A percentile compares a stretch with the other conserved stretches of the same genome.
Conservation (phyloP, 2,797 vertebrate genomes). For the Okamejei kenojei region DNA sequence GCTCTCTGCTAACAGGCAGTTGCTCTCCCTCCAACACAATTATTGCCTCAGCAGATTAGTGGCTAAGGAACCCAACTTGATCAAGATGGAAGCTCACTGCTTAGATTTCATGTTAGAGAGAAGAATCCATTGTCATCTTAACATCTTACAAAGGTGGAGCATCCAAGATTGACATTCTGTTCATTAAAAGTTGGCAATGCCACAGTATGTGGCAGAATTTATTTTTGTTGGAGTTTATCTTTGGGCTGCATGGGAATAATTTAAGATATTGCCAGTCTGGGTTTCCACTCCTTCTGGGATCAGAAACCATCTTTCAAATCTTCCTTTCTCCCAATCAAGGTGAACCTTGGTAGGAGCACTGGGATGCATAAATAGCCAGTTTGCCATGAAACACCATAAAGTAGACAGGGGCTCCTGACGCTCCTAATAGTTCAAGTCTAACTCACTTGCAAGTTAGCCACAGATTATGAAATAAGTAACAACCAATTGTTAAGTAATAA, state of each 20-base stretch:
- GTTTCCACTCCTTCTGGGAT: not conserved
- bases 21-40: not conserved
- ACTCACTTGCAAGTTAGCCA: not conserved
- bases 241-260: not conserved
- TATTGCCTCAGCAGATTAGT: not conserved
- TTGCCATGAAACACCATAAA: not conserved
- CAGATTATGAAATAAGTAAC: not conserved
- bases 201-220: too few relatives aligned
- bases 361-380: not conserved
- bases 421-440: not conserved
- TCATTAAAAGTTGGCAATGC: not conserved
- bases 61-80: not conserved
- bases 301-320: not conserved
- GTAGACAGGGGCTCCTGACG: not conserved
- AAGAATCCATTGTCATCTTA: not conserved
- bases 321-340: not conserved
- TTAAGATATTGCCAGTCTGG: not conserved
- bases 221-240: not conserved
- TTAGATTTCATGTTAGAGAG: not conserved
- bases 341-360: not conserved
- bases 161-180: not conserved
- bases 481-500: not conserved
- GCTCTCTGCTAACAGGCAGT: not conserved
- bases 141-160: not conserved
- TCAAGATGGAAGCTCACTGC: not conserved